phyloP scores from a whole-genome alignment of 2,888 invertebrate species.

The Arctia plantaginis region DNA sequence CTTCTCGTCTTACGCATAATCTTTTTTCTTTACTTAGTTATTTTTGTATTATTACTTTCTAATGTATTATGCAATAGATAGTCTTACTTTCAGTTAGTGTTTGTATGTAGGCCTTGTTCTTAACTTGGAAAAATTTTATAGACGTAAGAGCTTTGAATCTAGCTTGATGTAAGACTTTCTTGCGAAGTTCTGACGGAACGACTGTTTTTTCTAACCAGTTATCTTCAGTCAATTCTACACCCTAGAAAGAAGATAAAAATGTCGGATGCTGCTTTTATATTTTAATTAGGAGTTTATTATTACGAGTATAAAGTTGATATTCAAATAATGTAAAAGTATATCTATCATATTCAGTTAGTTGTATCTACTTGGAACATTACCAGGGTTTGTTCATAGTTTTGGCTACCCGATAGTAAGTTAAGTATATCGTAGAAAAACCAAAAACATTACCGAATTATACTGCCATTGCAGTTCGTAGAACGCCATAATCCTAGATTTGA shows the following conservation, averaged over 20 bases:
- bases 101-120: conserved; percentile 82
- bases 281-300: background rate
- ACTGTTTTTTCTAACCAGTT: conserved; percentile 80
- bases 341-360: no score
- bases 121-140: conserved; percentile 80
- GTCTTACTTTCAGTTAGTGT: conserved; percentile 75
- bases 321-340: no score
- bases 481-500: conserved; percentile 80
- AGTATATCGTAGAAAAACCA: background rate
- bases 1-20: background rate
- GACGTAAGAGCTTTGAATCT: conserved; percentile 80
- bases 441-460: conserved; percentile 76
- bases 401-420: no score
- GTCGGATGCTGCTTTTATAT: background rate
- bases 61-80: background rate
- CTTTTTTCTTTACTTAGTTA: background rate
- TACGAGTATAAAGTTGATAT: background rate
- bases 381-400: no score
- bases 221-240: conserved; percentile 79
- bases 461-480: conserved; percentile 85
- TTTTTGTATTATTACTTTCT: background rate
- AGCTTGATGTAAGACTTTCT: conserved; percentile 82
- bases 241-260: conserved; percentile 56
- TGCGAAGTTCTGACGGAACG: conserved; percentile 75
- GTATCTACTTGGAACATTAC: no score